A percentile compares a stretch with the other conserved stretches of the same genome.
Evolutionary conservation across 2,113 vertebrate genomes (phyloP).

Genomic region (Phycodurus eques): DNA sequence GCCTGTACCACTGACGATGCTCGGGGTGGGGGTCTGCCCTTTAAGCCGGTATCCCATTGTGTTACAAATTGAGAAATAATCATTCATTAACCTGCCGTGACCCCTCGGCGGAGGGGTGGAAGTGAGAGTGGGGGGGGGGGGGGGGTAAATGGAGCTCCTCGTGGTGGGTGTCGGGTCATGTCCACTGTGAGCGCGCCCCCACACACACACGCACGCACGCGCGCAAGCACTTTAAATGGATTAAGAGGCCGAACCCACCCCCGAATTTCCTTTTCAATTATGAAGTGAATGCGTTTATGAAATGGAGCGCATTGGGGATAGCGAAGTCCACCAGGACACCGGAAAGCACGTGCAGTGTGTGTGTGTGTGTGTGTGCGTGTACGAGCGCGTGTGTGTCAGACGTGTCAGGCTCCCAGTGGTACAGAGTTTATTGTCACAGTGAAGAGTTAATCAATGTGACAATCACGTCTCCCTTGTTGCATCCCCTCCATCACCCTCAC

Average conservation of each 20-base stretch:
- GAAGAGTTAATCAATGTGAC: constrained; percentile 75
- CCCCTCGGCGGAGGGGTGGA: constrained; percentile 27
- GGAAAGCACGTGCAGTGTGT: constrained; percentile 29
- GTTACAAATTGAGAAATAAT: constrained; percentile 81
- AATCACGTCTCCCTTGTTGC: constrained; percentile 56
- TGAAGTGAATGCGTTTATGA: constrained; percentile 56
- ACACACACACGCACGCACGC: not conserved
- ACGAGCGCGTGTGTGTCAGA: constrained; percentile 44
- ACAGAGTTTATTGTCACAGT: constrained; percentile 69
- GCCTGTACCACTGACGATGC: constrained; percentile 10
- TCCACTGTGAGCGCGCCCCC: constrained; percentile 44
- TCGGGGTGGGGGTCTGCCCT: constrained; percentile 40
- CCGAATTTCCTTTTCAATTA: constrained; percentile 78
- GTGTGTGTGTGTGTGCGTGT: constrained; percentile 10
- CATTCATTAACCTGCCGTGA: constrained; percentile 78
- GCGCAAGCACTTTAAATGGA: constrained; percentile 78
- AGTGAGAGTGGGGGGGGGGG: constrained; percentile 4
- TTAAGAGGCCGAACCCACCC: constrained; percentile 73
- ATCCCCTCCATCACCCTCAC: constrained; percentile 3
- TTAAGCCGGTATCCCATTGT: constrained; percentile 61
- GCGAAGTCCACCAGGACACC: constrained; percentile 29
- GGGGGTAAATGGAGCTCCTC: constrained; percentile 56
- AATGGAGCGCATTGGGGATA: constrained; percentile 28
- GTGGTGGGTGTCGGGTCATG: constrained; percentile 73
- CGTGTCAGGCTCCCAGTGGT: constrained; percentile 67